A percentile compares a stretch with the other conserved stretches of the same genome.
Evolutionary conservation across 1,140 invertebrate species (phyloP).

Genomic region (Philotrypesis tridentata): DNA sequence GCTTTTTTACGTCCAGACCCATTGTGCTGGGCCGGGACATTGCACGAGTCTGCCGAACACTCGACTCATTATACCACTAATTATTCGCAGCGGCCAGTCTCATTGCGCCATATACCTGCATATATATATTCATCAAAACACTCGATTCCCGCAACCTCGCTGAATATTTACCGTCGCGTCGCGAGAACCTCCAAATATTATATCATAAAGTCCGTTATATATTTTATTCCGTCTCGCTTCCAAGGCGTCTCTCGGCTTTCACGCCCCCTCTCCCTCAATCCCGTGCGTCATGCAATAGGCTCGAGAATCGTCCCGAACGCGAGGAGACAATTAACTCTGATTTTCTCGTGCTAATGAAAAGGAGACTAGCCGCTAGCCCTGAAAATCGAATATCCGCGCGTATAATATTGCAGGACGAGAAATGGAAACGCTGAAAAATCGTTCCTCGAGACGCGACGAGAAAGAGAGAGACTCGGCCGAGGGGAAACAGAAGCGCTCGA

Average conservation of each 20-base stretch:
- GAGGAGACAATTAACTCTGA: constrained; percentile 55
- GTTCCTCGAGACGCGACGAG: too few species aligned
- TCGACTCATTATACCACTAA: constrained; percentile 74
- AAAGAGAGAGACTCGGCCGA: too few species aligned
- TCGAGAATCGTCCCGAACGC: constrained; percentile 7
- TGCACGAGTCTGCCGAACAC: constrained; percentile 69
- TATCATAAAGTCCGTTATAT: not conserved
- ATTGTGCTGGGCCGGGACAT: constrained; percentile 71
- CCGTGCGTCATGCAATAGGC: not conserved
- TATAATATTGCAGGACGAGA: too few species aligned
- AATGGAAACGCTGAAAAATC: too few species aligned
- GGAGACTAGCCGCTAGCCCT: not conserved
- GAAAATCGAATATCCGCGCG: constrained; percentile 21
- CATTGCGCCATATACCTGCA: not conserved
- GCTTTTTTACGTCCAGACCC: constrained; percentile 61
- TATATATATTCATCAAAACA: not conserved
- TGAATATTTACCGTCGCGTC: not conserved
- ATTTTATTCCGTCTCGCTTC: not conserved
- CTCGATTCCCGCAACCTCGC: not conserved
- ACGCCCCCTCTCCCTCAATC: not conserved
- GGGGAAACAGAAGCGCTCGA: constrained; percentile 23
- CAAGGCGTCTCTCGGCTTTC: not conserved
- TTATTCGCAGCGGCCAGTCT: constrained; percentile 64
- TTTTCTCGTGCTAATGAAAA: constrained; percentile 48
- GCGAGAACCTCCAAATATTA: not conserved